Conservation (phyloP, 2,797 vertebrate species). For the Neomorphus geoffroyi region DNA sequence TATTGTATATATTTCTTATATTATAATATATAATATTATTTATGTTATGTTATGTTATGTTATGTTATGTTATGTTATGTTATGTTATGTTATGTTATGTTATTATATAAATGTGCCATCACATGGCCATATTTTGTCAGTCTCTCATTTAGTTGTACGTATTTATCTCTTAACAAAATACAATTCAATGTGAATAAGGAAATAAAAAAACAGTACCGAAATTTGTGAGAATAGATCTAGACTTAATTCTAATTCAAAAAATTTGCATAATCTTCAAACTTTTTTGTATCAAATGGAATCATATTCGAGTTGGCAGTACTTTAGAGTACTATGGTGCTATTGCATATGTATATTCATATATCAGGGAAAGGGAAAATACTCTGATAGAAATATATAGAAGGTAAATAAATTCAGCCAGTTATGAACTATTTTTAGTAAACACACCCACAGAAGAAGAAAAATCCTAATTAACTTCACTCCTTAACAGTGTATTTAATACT, state of each 20-base stretch:
- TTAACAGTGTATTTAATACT: neutral
- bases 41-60: too few species aligned
- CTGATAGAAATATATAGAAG: neutral
- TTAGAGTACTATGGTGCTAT: neutral
- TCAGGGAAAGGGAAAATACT: neutral
- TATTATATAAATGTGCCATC: too few species aligned
- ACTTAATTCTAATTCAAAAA: neutral
- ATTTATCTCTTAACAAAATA: neutral
- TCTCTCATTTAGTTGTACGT: neutral
- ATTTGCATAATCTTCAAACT: neutral
- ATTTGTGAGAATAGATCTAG: neutral
- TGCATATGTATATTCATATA: neutral
- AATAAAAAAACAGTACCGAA: neutral
- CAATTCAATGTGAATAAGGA: neutral
- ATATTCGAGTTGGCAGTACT: neutral
- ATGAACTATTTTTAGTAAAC: neutral
- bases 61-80: too few species aligned
- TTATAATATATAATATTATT: too few species aligned
- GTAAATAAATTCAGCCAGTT: rapidly evolving
- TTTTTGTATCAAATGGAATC: neutral
- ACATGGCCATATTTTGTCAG: neutral
- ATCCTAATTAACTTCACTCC: neutral
- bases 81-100: too few species aligned
- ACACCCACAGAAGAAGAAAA: neutral
- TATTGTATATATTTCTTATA: too few species aligned